Conservation (phyloP, 1,140 invertebrate genomes). For the Drosophila funebris region DNA sequence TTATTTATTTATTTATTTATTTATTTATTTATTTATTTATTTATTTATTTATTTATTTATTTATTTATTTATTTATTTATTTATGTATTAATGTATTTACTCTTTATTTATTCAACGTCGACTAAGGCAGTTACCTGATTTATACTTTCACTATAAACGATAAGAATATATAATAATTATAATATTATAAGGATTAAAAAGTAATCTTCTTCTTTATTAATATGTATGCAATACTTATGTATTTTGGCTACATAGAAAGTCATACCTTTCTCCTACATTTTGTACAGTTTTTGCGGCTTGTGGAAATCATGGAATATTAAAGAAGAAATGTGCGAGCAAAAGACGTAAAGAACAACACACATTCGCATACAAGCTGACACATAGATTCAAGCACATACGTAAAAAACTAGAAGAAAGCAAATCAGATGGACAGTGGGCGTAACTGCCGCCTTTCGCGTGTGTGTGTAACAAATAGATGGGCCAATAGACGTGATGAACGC, state of each 20-base stretch:
- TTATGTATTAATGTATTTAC: too few relatives aligned
- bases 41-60: too few relatives aligned
- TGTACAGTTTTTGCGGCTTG: slow-evolving; percentile 36
- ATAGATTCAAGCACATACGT: neutral
- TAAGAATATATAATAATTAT: too few relatives aligned
- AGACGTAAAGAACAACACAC: slow-evolving; percentile 8
- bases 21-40: too few relatives aligned
- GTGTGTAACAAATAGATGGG: slow-evolving; percentile 48
- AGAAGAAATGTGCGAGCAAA: slow-evolving; percentile 7
- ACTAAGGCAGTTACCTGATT: too few relatives aligned
- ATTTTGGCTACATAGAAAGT: neutral
- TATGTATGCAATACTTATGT: neutral
- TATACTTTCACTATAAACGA: too few relatives aligned
- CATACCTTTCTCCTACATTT: neutral
- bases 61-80: too few relatives aligned
- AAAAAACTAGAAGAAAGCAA: slow-evolving; percentile 45
- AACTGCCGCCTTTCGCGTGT: slow-evolving; percentile 7
- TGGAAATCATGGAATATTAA: slow-evolving; percentile 65
- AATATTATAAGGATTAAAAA: too few relatives aligned
- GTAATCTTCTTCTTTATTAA: neutral
- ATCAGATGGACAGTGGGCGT: slow-evolving; percentile 40
- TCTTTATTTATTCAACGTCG: too few relatives aligned
- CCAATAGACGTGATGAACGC: slow-evolving; percentile 78
- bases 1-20: too few relatives aligned
- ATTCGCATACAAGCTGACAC: slow-evolving; percentile 7